Conservation (phyloP, 2,888 invertebrate species). For the Parnassius mnemosyne region DNA sequence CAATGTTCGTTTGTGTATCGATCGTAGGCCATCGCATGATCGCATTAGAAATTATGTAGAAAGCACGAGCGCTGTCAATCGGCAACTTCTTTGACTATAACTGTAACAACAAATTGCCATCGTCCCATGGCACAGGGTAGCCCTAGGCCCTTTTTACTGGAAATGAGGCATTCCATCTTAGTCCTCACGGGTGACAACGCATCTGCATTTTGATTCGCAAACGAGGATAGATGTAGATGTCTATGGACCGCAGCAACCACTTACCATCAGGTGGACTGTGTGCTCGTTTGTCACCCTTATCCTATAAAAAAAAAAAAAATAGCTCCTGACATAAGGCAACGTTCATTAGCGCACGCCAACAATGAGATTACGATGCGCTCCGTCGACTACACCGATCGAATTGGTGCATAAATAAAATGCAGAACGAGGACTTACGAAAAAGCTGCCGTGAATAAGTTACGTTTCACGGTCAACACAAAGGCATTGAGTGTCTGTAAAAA, state of each 20-base stretch:
- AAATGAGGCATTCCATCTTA: too few species aligned
- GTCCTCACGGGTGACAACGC: too few species aligned
- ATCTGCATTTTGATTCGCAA: too few species aligned
- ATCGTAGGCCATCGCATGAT: conserved; percentile 16
- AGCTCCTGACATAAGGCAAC: conserved; percentile 8
- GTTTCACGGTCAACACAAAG: conserved; percentile 20
- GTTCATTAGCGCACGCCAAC: conserved; percentile 14
- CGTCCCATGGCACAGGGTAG: conserved; percentile 8
- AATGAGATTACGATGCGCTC: conserved; percentile 22
- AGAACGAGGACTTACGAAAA: conserved; percentile 25
- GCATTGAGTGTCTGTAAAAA: conserved; percentile 13
- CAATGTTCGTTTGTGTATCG: conserved; percentile 12
- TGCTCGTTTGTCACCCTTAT: too few species aligned
- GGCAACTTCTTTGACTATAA: conserved; percentile 2
- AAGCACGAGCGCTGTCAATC: conserved; percentile 7
- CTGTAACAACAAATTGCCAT: not conserved
- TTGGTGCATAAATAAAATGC: conserved; percentile 26
- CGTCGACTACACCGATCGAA: conserved; percentile 21
- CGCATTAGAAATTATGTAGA: conserved; percentile 1
- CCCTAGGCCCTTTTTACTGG: too few species aligned
- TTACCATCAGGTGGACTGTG: too few species aligned
- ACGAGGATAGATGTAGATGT: too few species aligned
- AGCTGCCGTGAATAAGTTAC: conserved; percentile 27
- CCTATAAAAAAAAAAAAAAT: too few species aligned
- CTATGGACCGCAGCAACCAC: too few species aligned